These are phyloP conservation scores for Rissa tridactyla DNA, from an alignment of 2,113 vertebrate species.

Conservation along the genomic window DNA sequence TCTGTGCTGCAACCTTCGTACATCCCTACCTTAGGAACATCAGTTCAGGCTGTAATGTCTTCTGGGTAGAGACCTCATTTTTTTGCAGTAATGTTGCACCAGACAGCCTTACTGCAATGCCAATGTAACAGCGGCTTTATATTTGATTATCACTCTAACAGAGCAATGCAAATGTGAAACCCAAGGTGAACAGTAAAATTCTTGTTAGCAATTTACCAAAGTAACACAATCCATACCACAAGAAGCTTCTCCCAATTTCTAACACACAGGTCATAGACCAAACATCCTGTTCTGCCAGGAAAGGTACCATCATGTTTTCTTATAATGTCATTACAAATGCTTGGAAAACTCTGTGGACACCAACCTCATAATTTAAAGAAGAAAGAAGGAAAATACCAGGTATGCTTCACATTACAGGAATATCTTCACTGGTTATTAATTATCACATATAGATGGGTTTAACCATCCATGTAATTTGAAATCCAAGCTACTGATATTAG, in stretches of 20 bases:
- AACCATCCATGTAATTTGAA: not conserved
- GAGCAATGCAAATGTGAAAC: not conserved
- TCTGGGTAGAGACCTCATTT: not conserved
- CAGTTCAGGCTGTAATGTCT: not conserved
- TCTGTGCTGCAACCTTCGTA: not conserved
- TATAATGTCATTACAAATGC: not conserved
- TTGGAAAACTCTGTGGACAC: not conserved
- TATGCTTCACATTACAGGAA: not conserved
- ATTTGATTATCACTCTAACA: not conserved
- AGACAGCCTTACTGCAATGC: not conserved
- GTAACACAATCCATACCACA: not conserved
- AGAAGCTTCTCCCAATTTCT: not conserved
- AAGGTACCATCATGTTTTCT: not conserved
- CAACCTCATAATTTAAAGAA: not conserved
- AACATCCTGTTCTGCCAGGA: not conserved
- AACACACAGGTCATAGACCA: not conserved
- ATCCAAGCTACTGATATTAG: not conserved
- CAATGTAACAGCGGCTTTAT: not conserved
- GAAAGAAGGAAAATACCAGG: not conserved
- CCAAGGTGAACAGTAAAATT: not conserved
- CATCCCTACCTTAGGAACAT: not conserved
- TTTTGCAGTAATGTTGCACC: not conserved
- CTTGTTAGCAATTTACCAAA: not conserved
- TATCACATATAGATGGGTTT: not conserved
- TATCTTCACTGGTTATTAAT: not conserved